Conservation (phyloP, 1,140 invertebrate species). For the Euura saliciscinereae region DNA sequence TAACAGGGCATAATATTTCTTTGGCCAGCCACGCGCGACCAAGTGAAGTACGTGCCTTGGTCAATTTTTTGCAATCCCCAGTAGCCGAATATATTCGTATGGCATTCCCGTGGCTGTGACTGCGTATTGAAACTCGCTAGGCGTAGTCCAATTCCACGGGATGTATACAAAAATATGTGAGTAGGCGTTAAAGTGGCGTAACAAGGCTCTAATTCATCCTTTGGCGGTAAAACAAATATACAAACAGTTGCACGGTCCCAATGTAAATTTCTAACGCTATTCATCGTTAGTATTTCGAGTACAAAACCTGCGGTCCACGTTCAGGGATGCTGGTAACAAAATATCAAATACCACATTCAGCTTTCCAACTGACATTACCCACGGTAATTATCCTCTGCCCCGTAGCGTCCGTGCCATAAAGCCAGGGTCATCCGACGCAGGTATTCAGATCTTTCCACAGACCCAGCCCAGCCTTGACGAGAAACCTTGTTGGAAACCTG, state of each 20-base stretch:
- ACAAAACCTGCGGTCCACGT: neutral
- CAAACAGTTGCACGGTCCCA: neutral
- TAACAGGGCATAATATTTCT: neutral
- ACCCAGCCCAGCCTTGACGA: neutral
- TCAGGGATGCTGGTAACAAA: neutral
- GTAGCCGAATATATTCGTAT: neutral
- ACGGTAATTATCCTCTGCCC: neutral
- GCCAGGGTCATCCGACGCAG: neutral
- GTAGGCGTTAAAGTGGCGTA: slow-evolving; percentile 1
- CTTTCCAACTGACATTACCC: neutral
- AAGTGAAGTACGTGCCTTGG: neutral
- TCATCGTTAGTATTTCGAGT: neutral
- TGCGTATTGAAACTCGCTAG: neutral
- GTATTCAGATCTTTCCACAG: neutral
- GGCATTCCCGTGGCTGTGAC: neutral
- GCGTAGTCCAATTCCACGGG: neutral
- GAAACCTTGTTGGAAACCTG: slow-evolving; percentile 3
- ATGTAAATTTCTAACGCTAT: neutral
- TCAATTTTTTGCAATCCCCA: neutral
- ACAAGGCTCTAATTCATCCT: neutral
- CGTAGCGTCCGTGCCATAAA: neutral
- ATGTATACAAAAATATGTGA: slow-evolving; percentile 7
- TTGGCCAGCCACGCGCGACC: neutral
- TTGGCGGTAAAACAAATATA: slow-evolving; percentile 1
- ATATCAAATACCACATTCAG: neutral